phyloP scores from a whole-genome alignment of 2,797 vertebrate species.

The Harpagifer antarcticus region DNA sequence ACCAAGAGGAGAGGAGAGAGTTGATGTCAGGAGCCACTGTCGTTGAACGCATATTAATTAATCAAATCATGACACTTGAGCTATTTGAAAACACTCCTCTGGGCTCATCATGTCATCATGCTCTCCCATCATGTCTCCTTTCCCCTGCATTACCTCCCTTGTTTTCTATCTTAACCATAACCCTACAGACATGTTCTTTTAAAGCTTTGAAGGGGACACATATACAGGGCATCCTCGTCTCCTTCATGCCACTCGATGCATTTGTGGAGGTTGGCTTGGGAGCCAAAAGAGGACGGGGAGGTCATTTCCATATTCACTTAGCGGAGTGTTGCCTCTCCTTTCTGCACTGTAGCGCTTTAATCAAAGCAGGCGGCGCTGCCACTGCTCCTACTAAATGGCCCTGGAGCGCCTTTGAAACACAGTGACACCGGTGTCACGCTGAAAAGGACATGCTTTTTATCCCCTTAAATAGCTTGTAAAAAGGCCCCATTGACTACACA shows the following conservation, averaged over 20 bases:
- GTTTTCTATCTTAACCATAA: constrained; percentile 26
- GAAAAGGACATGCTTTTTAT: constrained; percentile 80
- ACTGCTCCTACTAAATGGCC: constrained; percentile 71
- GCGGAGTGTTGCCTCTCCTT: constrained; percentile 63
- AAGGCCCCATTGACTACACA: constrained; percentile 79
- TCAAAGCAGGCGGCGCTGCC: constrained; percentile 70
- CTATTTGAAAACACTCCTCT: constrained; percentile 12
- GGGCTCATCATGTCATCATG: constrained; percentile 35
- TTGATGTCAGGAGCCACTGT: constrained; percentile 27
- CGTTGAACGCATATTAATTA: constrained; percentile 58
- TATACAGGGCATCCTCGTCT: constrained; percentile 33
- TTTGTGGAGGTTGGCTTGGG: constrained; percentile 56
- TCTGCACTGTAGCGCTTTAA: constrained; percentile 74
- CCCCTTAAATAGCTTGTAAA: constrained; percentile 80
- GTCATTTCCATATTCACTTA: constrained; percentile 82
- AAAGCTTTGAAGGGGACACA: constrained; percentile 9
- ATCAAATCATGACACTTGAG: constrained; percentile 57
- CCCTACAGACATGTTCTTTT: constrained; percentile 9
- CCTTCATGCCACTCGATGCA: constrained; percentile 7
- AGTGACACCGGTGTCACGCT: constrained; percentile 69
- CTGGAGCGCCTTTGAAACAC: constrained; percentile 78
- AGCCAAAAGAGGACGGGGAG: constrained; percentile 54
- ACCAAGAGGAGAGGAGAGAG: neutral
- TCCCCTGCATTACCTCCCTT: constrained; percentile 13
- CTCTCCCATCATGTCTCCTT: constrained; percentile 1